These are phyloP conservation scores for Rotaria magnacalcarata DNA, from an alignment of 2,888 invertebrate species.

Conservation along the genomic window DNA sequence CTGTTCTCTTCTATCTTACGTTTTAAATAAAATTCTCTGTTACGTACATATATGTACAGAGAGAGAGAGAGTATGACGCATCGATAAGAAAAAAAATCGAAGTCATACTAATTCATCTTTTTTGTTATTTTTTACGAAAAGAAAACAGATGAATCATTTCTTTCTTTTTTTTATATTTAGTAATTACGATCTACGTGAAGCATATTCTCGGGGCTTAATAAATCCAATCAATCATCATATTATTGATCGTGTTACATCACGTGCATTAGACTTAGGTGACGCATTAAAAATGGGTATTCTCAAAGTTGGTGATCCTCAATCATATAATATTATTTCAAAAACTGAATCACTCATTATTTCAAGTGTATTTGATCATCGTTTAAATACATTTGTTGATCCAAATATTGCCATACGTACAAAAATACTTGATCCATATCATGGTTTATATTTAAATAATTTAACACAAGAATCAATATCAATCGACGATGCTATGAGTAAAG, in stretches of 20 bases:
- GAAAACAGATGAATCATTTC: background rate
- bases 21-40: background rate
- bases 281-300: slow-evolving; percentile 43
- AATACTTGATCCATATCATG: slow-evolving; percentile 45
- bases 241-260: background rate
- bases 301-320: slow-evolving; percentile 40
- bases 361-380: slow-evolving; percentile 39
- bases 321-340: slow-evolving; percentile 37
- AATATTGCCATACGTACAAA: slow-evolving; percentile 44
- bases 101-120: background rate
- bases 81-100: background rate
- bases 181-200: slow-evolving; percentile 39
- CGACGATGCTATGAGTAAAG: slow-evolving; percentile 43
- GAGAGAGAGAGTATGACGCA: background rate
- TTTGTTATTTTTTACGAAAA: background rate
- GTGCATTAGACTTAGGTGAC: slow-evolving; percentile 19
- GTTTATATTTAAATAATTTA: slow-evolving; percentile 11
- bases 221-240: background rate
- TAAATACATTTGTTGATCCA: slow-evolving; percentile 38
- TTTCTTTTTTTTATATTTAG: background rate
- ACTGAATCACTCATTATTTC: slow-evolving; percentile 44
- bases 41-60: background rate
- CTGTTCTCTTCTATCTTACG: background rate
- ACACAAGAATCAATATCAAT: slow-evolving; percentile 39
- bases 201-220: slow-evolving; percentile 39